Conservation (phyloP, 1,140 invertebrate genomes). For the Drusus annulatus region DNA sequence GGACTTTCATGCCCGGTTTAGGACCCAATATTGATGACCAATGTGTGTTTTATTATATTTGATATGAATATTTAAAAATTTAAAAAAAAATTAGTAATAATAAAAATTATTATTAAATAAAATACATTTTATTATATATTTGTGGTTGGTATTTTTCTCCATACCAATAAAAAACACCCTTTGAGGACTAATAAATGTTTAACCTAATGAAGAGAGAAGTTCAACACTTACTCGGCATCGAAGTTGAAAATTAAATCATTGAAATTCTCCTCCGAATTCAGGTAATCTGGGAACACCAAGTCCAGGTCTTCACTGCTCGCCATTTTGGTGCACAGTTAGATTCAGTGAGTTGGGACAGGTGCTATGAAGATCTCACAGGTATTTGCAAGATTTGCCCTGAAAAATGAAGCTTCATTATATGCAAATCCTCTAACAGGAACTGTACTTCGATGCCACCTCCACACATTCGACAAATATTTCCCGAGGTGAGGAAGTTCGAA, state of each 20-base stretch:
- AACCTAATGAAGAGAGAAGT: neutral
- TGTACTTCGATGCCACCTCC: neutral
- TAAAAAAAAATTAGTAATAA: too few species aligned
- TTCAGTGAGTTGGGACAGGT: neutral
- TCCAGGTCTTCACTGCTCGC: neutral
- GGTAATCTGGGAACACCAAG: neutral
- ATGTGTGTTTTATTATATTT: too few species aligned
- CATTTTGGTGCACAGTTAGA: neutral
- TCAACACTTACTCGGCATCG: neutral
- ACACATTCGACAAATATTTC: too few species aligned
- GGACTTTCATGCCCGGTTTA: too few species aligned
- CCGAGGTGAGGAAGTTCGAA: too few species aligned
- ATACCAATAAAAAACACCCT: too few species aligned
- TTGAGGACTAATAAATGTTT: too few species aligned
- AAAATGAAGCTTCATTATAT: neutral
- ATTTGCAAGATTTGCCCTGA: constrained; percentile 1
- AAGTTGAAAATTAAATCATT: neutral
- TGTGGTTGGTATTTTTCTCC: too few species aligned
- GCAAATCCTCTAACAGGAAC: neutral
- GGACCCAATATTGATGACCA: too few species aligned
- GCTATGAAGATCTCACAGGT: neutral
- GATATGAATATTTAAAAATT: too few species aligned
- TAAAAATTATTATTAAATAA: too few species aligned
- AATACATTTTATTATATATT: too few species aligned
- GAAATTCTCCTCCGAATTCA: neutral